Percentiles rank a stretch among this genome's conserved stretches.
These are phyloP conservation scores for Trematocara stigmaticum DNA, from an alignment of 2,113 vertebrate genomes.

Conservation along the genomic window DNA sequence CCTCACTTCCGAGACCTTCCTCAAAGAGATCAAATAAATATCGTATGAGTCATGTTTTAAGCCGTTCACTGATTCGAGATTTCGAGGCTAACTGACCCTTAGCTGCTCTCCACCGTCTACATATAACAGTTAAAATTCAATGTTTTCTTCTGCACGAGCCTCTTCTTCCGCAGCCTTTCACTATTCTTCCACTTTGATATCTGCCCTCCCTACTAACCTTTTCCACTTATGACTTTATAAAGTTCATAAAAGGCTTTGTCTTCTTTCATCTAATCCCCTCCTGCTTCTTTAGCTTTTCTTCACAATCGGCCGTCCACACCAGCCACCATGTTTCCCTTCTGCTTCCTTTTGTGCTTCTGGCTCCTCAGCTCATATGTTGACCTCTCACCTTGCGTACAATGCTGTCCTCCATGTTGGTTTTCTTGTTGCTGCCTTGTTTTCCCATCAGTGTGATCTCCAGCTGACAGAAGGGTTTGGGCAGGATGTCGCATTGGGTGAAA, in stretches of 20 bases:
- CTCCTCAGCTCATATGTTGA: fast-evolving
- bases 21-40: background rate
- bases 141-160: background rate
- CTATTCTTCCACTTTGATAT: background rate
- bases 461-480: conserved; percentile 93
- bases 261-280: background rate
- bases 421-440: conserved; percentile 97
- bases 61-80: background rate
- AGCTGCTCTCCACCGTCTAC: background rate
- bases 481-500: conserved; percentile 79
- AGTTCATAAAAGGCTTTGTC: background rate
- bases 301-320: background rate
- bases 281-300: background rate
- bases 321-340: background rate
- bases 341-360: background rate
- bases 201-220: background rate
- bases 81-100: background rate
- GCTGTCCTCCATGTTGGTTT: conserved; percentile 95
- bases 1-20: background rate
- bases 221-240: background rate
- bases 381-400: conserved; percentile 89
- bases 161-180: background rate
- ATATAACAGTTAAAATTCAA: background rate
- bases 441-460: conserved; percentile 91
- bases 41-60: background rate